phyloP scores from a whole-genome alignment of 2,797 vertebrate species.

The Pipistrellus pygmaeus region DNA sequence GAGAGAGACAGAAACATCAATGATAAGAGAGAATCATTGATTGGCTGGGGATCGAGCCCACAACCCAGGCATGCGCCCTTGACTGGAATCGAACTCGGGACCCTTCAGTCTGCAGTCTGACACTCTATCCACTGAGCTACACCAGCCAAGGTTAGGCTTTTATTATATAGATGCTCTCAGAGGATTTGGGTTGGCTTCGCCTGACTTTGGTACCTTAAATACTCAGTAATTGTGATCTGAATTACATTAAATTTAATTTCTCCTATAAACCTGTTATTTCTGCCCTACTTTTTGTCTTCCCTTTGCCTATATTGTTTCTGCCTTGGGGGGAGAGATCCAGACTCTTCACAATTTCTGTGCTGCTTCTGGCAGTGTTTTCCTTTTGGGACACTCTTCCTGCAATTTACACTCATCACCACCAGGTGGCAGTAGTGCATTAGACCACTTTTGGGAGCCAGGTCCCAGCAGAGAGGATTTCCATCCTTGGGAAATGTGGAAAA shows the following conservation, averaged over 20 bases:
- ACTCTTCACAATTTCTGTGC: not conserved
- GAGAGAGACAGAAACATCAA: too few relatives aligned
- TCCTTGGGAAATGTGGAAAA: conserved; percentile 61
- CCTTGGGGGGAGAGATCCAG: too few relatives aligned
- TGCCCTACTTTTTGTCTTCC: not conserved
- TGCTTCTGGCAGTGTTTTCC: not conserved
- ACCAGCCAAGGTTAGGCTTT: not conserved
- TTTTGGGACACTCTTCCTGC: conserved; percentile 74
- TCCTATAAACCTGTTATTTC: not conserved
- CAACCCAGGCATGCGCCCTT: too few relatives aligned
- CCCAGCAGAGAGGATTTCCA: not conserved
- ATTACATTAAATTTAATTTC: not conserved
- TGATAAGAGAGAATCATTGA: too few relatives aligned
- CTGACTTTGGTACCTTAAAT: not conserved
- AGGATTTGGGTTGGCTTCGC: not conserved
- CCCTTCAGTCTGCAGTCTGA: too few relatives aligned
- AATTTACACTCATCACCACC: conserved; percentile 64
- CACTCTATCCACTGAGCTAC: too few relatives aligned
- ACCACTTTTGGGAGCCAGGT: not conserved
- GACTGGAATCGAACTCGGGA: too few relatives aligned
- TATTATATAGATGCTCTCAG: not conserved
- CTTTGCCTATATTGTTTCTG: not conserved
- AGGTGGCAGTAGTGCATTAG: conserved; percentile 77
- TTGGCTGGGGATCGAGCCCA: too few relatives aligned
- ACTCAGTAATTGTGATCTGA: not conserved